Evolutionary conservation across 2,888 invertebrate genomes (phyloP).

Genomic region (Drosophila pegasa): DNA sequence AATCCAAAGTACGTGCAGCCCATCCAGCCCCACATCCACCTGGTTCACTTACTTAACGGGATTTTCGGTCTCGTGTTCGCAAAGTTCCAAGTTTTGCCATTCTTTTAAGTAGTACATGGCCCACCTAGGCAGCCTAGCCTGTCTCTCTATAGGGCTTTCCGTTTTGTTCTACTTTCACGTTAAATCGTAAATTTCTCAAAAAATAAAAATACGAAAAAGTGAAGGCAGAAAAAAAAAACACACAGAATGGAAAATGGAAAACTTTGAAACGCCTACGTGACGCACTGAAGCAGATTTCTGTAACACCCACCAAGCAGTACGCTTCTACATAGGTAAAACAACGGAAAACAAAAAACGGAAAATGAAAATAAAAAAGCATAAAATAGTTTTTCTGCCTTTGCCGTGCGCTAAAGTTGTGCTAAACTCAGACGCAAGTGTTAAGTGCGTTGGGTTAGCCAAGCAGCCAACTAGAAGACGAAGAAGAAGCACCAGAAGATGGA

Average conservation of each 20-base stretch:
- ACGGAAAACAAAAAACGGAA: conserved; percentile 15
- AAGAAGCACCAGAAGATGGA: conserved; percentile 5
- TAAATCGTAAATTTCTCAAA: conserved; percentile 80
- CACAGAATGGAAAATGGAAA: conserved; percentile 52
- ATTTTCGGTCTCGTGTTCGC: conserved; percentile 73
- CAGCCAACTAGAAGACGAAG: conserved; percentile 30
- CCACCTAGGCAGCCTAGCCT: conserved; percentile 20
- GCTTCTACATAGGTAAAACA: conserved; percentile 32
- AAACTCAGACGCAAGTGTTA: conserved; percentile 77
- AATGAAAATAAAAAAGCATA: conserved; percentile 22
- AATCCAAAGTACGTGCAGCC: conserved; percentile 82
- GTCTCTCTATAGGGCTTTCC: conserved; percentile 42
- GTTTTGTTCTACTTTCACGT: conserved; percentile 75
- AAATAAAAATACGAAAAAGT: conserved; percentile 59
- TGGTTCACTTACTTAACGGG: conserved; percentile 81
- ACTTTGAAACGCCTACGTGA: conserved; percentile 83
- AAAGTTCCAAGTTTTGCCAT: conserved; percentile 67
- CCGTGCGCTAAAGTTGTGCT: conserved; percentile 71
- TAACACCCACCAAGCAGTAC: conserved; percentile 35
- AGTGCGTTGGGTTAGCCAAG: conserved; percentile 74
- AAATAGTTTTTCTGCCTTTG: conserved; percentile 71
- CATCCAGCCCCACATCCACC: conserved; percentile 28
- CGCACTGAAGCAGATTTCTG: conserved; percentile 77
- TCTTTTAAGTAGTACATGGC: conserved; percentile 77
- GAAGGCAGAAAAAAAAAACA: conserved; percentile 19